Percentiles rank a stretch among this genome's conserved stretches.
These are phyloP conservation scores for Phoxinus dragarum DNA, from an alignment of 2,797 vertebrate species.

Conservation along the genomic window DNA sequence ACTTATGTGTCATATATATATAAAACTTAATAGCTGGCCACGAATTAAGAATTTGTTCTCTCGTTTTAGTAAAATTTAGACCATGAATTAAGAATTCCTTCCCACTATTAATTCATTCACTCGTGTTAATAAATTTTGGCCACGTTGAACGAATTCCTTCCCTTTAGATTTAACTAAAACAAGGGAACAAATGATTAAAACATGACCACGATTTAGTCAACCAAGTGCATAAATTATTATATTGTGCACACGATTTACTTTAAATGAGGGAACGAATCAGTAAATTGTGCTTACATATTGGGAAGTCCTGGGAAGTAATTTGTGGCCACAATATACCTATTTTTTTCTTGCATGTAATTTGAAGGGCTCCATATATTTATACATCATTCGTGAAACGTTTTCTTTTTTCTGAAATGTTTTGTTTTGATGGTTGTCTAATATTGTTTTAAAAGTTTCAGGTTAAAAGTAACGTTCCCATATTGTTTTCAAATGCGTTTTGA, in stretches of 20 bases:
- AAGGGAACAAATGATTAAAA: background rate
- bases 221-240: background rate
- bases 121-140: background rate
- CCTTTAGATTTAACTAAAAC: background rate
- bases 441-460: background rate
- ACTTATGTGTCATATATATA: no score
- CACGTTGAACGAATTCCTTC: background rate
- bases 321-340: background rate
- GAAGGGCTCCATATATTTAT: background rate
- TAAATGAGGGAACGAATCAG: no score
- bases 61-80: background rate
- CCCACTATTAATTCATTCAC: background rate
- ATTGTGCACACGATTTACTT: background rate
- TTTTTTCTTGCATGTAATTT: background rate
- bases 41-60: background rate
- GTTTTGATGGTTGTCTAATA: background rate
- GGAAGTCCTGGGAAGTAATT: background rate
- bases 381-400: no score
- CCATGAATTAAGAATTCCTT: background rate
- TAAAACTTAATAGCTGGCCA: no score
- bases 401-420: background rate
- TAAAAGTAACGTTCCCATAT: background rate
- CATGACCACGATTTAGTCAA: background rate
- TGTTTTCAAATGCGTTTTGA: background rate
- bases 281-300: no score